Evolutionary conservation across 2,888 invertebrate genomes (phyloP).

Genomic region (Teleiodes luculella): DNA sequence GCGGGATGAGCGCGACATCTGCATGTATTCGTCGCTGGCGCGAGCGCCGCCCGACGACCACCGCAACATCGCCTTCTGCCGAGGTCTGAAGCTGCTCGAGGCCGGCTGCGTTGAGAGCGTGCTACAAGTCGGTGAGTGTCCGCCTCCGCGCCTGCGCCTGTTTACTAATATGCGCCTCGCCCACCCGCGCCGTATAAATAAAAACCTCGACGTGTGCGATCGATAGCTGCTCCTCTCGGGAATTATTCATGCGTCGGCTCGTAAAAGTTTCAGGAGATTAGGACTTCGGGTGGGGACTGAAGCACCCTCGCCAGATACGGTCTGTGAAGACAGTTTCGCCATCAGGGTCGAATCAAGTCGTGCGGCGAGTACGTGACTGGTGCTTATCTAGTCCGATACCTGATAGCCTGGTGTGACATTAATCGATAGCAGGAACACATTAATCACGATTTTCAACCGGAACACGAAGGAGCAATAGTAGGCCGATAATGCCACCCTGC

Average conservation of each 20-base stretch:
- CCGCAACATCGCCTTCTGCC: slow-evolving; percentile 90
- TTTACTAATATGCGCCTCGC: slow-evolving; percentile 79
- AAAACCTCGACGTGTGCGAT: slow-evolving; percentile 78
- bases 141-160: slow-evolving; percentile 71
- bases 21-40: slow-evolving; percentile 91
- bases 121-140: slow-evolving; percentile 91
- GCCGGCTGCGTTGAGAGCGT: slow-evolving; percentile 90
- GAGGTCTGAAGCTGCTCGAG: slow-evolving; percentile 90
- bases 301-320: slow-evolving; percentile 14
- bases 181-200: slow-evolving; percentile 78
- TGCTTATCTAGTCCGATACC: slow-evolving; percentile 43
- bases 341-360: neutral
- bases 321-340: slow-evolving; percentile 2
- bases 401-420: slow-evolving; percentile 43
- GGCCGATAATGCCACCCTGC: slow-evolving; percentile 42
- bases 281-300: slow-evolving; percentile 41
- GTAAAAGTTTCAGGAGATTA: slow-evolving; percentile 71
- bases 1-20: slow-evolving; percentile 90
- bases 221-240: slow-evolving; percentile 77
- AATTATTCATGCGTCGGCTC: slow-evolving; percentile 76
- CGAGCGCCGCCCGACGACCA: slow-evolving; percentile 82
- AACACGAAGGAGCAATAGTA: slow-evolving; percentile 19
- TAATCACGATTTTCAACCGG: slow-evolving; percentile 29
- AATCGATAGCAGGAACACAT: slow-evolving; percentile 48
- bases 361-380: slow-evolving; percentile 35